Percentiles rank a stretch among this genome's conserved stretches.
Conservation (phyloP, 2,113 vertebrate genomes). For the Tachycineta bicolor region DNA sequence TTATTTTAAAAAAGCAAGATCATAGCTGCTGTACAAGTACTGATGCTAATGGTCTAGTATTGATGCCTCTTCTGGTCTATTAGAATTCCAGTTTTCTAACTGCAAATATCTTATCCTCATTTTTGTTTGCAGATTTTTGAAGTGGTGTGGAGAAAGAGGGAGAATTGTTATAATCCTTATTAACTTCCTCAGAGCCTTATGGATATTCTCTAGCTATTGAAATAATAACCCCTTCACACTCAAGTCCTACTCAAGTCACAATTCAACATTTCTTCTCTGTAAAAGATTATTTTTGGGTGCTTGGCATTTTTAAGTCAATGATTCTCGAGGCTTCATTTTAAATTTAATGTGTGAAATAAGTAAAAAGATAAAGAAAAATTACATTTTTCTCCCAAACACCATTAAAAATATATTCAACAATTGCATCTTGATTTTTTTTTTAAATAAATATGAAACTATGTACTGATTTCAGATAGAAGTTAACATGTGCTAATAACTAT, state of each 20-base stretch:
- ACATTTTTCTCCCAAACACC: not conserved
- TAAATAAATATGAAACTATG: not conserved
- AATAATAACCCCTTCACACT: not conserved
- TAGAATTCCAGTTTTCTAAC: not conserved
- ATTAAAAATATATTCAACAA: not conserved
- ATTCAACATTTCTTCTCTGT: not conserved
- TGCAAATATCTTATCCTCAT: not conserved
- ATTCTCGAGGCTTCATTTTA: not conserved
- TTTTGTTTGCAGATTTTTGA: conserved; percentile 11
- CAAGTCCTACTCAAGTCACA: not conserved
- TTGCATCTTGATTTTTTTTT: not conserved
- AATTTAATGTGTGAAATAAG: not conserved
- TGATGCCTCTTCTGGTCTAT: not conserved
- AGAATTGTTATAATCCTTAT: not conserved
- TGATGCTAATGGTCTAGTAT: not conserved
- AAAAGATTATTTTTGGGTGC: not conserved
- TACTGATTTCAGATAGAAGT: not conserved
- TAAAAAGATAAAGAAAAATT: not conserved
- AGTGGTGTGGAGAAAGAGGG: not conserved
- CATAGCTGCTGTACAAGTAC: not conserved
- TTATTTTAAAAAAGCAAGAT: not conserved
- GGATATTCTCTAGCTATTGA: not conserved
- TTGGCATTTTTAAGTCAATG: not conserved
- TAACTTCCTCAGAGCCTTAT: not conserved
- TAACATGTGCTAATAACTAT: not conserved